These are phyloP conservation scores for Temnothorax nylanderi DNA, from an alignment of 1,140 invertebrate genomes.

Conservation along the genomic window DNA sequence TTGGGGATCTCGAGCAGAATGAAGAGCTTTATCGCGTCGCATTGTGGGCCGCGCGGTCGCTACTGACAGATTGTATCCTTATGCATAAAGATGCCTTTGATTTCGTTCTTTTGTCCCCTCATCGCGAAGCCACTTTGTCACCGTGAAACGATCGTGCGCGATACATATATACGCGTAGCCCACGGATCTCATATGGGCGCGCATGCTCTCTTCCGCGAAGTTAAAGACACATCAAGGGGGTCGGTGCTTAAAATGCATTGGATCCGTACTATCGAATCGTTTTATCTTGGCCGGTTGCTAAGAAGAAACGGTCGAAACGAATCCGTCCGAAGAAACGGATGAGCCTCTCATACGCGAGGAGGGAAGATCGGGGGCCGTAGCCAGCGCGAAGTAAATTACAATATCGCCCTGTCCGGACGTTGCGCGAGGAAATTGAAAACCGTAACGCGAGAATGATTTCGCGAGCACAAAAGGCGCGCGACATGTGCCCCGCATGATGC, in stretches of 20 bases:
- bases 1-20: slow-evolving; percentile 11
- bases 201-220: slow-evolving; percentile 70
- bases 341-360: slow-evolving; percentile 37
- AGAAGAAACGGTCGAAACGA: slow-evolving; percentile 59
- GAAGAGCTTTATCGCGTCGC: slow-evolving; percentile 46
- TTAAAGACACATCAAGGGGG: slow-evolving; percentile 73
- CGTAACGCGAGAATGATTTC: slow-evolving; percentile 15
- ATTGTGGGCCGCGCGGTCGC: slow-evolving; percentile 57
- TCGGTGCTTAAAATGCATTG: slow-evolving; percentile 84
- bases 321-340: slow-evolving; percentile 47
- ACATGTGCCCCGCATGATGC: not conserved
- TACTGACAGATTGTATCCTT: slow-evolving; percentile 63
- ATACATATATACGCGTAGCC: slow-evolving; percentile 51
- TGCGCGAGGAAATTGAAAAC: slow-evolving; percentile 57
- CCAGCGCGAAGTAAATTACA: slow-evolving; percentile 1
- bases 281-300: slow-evolving; percentile 75
- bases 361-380: slow-evolving; percentile 34
- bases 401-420: not conserved
- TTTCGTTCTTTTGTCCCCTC: slow-evolving; percentile 60
- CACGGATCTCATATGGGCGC: not conserved
- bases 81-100: slow-evolving; percentile 35
- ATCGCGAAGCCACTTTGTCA: slow-evolving; percentile 68
- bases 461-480: slow-evolving; percentile 5
- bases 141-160: slow-evolving; percentile 65
- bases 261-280: slow-evolving; percentile 79